Base-by-base conservation (phyloP, 2,113 vertebrate genomes). In the Gasterosteus nipponicus region DNA sequence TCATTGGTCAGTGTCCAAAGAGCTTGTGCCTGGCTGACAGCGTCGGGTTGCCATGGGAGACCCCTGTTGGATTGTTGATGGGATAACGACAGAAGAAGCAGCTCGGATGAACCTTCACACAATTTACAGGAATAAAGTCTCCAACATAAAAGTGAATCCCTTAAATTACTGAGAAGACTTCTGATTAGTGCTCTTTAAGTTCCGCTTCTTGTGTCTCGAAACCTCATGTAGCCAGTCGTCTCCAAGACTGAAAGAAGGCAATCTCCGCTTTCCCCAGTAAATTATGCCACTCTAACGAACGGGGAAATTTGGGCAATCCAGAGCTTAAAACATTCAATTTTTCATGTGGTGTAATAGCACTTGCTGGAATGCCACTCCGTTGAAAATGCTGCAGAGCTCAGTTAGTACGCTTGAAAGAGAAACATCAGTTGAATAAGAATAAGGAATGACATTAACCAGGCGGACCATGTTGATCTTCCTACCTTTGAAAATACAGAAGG, bases 31-130 rank as follows among this genome's bases (percentile, higher is more conserved):
- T 86, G 83, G 82, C 62, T 66, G 33, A 49, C 33, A 49, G 57
- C 39, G 5, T 49, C 22, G 49, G 12, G 31, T 46, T 75, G 49
- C 66, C 49, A 71, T 56, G 67, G 62, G 67, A 74, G 70, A 69
- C 88, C 72, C 81, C 84, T 89, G 73, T 76, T 89, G 86, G 78
- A 60, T 53, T 47, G 39, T 49, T 69, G 73, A 82, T 53, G n/a
- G 59, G n/a, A 87, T 7, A 83, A 42, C 71, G 69, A 51, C 22
- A 22, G 39, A 42, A 54, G 58, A 67, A 66, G 54, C 35, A 16
- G 15, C 51, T 72, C 10, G 33, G 58, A 11, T 31, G 35, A 66
- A 62, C 31, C 47, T 44, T 49, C 39, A 59, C 33, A 63, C 26
- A 58, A 3, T 67, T 51, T 38, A 14, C 1, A 73, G 10, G 22